Conservation (phyloP, 2,888 invertebrate species). For the Xestia c-nigrum region DNA sequence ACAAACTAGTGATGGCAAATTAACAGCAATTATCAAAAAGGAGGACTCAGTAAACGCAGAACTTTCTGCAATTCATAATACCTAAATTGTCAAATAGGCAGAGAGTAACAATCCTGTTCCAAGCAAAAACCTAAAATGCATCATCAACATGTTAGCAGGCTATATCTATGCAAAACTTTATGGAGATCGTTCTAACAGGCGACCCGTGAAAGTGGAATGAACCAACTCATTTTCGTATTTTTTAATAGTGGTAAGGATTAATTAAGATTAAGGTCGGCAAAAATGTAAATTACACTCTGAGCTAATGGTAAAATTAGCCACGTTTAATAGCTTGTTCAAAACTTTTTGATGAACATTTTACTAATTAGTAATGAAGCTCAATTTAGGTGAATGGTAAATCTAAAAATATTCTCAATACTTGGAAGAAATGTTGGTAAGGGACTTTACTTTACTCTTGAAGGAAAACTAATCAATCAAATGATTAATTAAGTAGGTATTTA, state of each 20-base stretch:
- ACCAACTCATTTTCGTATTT: constrained; percentile 62
- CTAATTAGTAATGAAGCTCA: constrained; percentile 24
- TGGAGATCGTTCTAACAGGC: constrained; percentile 46
- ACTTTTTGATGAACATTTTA: constrained; percentile 27
- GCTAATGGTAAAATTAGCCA: constrained; percentile 20
- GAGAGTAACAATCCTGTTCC: not conserved
- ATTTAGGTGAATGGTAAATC: not conserved
- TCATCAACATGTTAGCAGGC: constrained; percentile 49
- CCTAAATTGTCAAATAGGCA: not conserved
- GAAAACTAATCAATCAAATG: not conserved
- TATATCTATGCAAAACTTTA: constrained; percentile 55
- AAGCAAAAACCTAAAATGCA: constrained; percentile 24
- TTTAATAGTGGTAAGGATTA: constrained; percentile 57
- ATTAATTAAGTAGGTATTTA: not conserved
- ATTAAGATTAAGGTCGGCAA: constrained; percentile 45
- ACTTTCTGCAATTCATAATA: not conserved
- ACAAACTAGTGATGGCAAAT: not conserved
- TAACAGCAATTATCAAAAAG: not conserved
- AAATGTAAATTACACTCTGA: constrained; percentile 45
- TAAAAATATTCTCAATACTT: constrained; percentile 6
- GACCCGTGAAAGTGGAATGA: constrained; percentile 49
- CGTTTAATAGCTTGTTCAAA: constrained; percentile 30
- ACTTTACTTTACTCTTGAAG: not conserved
- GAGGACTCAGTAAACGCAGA: not conserved
- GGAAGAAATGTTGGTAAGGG: not conserved